These are phyloP conservation scores for Heliconius sara DNA, from an alignment of 2,888 invertebrate species.

Conservation along the genomic window DNA sequence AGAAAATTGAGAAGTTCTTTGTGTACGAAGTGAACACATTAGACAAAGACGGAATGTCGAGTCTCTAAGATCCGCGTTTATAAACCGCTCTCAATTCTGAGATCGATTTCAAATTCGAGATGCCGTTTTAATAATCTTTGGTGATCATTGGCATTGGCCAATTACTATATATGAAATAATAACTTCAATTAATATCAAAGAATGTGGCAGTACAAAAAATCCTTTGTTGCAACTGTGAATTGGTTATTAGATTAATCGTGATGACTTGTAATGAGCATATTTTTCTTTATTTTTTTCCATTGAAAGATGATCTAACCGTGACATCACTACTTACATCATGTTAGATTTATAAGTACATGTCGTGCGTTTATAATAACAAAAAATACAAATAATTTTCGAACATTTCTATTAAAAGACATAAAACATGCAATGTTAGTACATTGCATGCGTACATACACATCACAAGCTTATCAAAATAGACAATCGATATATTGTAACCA, in stretches of 20 bases:
- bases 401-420: not conserved
- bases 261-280: conserved; percentile 12
- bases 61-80: not conserved
- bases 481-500: not conserved
- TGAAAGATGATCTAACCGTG: conserved; percentile 27
- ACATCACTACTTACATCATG: conserved; percentile 30
- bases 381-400: not conserved
- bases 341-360: not conserved
- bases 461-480: not conserved
- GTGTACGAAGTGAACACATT: too few species aligned
- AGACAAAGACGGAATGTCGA: not conserved
- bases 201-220: not conserved
- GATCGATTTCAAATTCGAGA: too few species aligned
- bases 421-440: not conserved
- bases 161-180: not conserved
- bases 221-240: conserved; percentile 4
- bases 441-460: not conserved
- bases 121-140: not conserved
- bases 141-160: not conserved
- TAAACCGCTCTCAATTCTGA: not conserved
- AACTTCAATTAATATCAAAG: not conserved
- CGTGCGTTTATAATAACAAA: not conserved
- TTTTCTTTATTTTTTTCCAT: conserved; percentile 21
- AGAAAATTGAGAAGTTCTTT: too few species aligned
- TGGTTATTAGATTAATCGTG: conserved; percentile 23